Percentiles rank a stretch among this genome's conserved stretches.
Conservation (phyloP, 2,888 invertebrate genomes). For the Taphrorychus bicolor region DNA sequence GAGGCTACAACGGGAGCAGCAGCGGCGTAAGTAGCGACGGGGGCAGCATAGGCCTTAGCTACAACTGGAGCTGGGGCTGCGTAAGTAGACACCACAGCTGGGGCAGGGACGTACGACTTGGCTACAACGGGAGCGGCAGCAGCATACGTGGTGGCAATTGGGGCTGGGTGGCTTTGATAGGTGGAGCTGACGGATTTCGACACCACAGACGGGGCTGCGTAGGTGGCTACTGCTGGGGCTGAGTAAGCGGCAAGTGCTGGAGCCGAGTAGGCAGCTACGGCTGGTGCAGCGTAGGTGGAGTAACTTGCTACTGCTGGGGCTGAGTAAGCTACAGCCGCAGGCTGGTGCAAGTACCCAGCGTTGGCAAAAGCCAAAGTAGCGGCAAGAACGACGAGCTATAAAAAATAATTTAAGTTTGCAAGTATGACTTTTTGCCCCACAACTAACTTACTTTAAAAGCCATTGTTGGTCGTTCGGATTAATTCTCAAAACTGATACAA, state of each 20-base stretch:
- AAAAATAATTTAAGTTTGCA: slow-evolving; percentile 7
- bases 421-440: not conserved
- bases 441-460: slow-evolving; percentile 29
- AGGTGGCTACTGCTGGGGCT: slow-evolving; percentile 44
- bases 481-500: slow-evolving; percentile 32
- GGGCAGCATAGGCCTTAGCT: slow-evolving; percentile 14
- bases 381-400: slow-evolving; percentile 64
- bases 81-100: slow-evolving; percentile 34
- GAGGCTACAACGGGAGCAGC: slow-evolving; percentile 34
- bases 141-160: slow-evolving; percentile 37
- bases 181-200: slow-evolving; percentile 47
- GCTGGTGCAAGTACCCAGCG: slow-evolving; percentile 63
- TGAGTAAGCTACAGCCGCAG: slow-evolving; percentile 10
- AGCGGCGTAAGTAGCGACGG: slow-evolving; percentile 38
- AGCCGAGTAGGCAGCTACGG: slow-evolving; percentile 7
- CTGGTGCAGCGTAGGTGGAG: slow-evolving; percentile 38
- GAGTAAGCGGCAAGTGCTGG: slow-evolving; percentile 28
- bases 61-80: slow-evolving; percentile 36
- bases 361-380: slow-evolving; percentile 67
- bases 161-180: slow-evolving; percentile 26
- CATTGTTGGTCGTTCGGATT: slow-evolving; percentile 35
- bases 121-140: slow-evolving; percentile 32
- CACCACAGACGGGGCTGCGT: slow-evolving; percentile 45
- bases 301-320: slow-evolving; percentile 48
- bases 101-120: slow-evolving; percentile 28